Evolutionary conservation across 2,888 invertebrate genomes (phyloP).

Genomic region (Adelognathus sp.): DNA sequence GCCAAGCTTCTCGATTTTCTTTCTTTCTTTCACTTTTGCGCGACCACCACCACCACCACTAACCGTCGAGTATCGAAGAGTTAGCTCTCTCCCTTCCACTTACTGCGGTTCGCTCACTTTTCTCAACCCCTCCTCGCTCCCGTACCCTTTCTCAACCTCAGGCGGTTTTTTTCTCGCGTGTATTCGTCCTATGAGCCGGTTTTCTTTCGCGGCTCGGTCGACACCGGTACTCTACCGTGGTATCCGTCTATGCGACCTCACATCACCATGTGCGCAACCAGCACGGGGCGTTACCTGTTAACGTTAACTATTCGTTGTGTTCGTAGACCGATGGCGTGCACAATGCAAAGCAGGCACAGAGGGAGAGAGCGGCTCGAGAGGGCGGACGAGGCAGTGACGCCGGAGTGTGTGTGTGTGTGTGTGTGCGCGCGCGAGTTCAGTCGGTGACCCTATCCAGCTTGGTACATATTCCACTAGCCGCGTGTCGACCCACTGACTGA

Average conservation of each 20-base stretch:
- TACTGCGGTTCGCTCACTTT: constrained; percentile 59
- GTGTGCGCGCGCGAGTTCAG: constrained; percentile 29
- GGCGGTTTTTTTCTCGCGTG: constrained; percentile 59
- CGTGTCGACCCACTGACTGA: constrained; percentile 37
- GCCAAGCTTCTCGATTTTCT: constrained; percentile 55
- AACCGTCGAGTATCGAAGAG: constrained; percentile 29
- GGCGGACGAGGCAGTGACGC: constrained; percentile 22
- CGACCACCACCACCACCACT: constrained; percentile 15
- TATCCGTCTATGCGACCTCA: constrained; percentile 25
- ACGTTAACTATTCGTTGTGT: constrained; percentile 33
- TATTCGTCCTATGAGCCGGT: constrained; percentile 62
- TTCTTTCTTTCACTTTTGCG: constrained; percentile 51
- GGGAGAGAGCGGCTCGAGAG: background rate
- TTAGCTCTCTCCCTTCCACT: constrained; percentile 20
- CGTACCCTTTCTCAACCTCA: constrained; percentile 32
- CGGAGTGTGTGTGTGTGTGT: background rate
- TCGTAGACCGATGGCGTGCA: constrained; percentile 33
- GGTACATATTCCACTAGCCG: constrained; percentile 16
- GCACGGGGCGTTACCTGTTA: constrained; percentile 31
- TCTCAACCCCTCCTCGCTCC: constrained; percentile 38
- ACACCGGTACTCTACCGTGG: constrained; percentile 31
- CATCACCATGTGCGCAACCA: constrained; percentile 18
- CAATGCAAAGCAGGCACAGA: constrained; percentile 23
- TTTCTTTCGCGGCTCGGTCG: constrained; percentile 49
- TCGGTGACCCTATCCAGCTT: constrained; percentile 26